Evolutionary conservation across 2,797 vertebrate species (phyloP).

Genomic region (Aselliscus stoliczkanus): DNA sequence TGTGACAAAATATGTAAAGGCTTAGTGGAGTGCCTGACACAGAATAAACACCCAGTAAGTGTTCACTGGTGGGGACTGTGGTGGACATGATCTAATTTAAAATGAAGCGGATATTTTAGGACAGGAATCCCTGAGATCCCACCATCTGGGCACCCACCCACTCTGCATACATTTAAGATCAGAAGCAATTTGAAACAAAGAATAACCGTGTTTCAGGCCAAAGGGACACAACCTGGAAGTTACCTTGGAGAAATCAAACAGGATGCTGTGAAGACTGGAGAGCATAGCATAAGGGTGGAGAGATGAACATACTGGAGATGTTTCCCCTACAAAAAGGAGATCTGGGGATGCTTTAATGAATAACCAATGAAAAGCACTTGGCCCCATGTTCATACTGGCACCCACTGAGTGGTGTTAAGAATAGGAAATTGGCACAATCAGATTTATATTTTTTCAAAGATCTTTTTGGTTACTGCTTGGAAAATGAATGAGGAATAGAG

Average conservation of each 20-base stretch:
- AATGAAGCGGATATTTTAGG: not conserved
- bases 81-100: not conserved
- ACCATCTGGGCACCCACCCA: not conserved
- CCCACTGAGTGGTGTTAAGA: not conserved
- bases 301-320: not conserved
- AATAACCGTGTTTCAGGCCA: not conserved
- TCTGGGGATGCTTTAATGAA: not conserved
- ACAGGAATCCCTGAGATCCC: not conserved
- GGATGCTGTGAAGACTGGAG: not conserved
- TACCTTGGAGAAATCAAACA: not conserved
- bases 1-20: not conserved
- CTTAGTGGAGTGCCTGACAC: not conserved
- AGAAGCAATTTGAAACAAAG: not conserved
- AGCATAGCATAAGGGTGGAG: fast-evolving
- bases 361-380: not conserved
- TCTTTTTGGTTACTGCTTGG: not conserved
- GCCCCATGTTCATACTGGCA: not conserved
- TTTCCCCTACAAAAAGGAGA: not conserved
- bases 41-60: not conserved
- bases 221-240: not conserved
- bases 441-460: not conserved
- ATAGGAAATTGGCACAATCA: not conserved
- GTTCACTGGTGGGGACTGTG: not conserved
- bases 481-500: not conserved
- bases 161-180: not conserved